These are phyloP conservation scores for Oryzias woworae DNA, from an alignment of 2,113 vertebrate species.

Conservation along the genomic window DNA sequence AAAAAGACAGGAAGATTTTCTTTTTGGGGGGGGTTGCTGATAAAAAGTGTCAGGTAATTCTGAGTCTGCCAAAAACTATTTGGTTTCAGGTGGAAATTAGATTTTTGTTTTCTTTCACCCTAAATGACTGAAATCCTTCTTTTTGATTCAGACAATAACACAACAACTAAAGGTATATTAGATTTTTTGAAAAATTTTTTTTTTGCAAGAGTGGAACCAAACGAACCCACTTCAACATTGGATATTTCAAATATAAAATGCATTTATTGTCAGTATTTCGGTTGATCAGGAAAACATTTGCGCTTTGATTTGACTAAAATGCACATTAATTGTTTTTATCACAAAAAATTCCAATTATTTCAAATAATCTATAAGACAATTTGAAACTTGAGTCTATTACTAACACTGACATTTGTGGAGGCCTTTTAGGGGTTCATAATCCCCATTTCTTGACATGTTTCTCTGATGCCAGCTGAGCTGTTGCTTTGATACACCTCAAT, in stretches of 20 bases:
- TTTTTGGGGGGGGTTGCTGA: not conserved
- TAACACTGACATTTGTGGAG: constrained; percentile 7
- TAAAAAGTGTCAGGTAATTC: not conserved
- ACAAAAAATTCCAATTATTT: too few relatives aligned
- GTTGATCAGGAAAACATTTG: too few relatives aligned
- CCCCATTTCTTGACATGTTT: constrained; percentile 23
- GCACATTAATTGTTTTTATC: too few relatives aligned
- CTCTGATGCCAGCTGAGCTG: constrained; percentile 9
- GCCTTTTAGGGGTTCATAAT: constrained; percentile 2
- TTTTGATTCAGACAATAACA: not conserved
- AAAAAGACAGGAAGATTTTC: not conserved
- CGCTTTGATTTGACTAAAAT: too few relatives aligned
- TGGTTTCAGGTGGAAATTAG: not conserved
- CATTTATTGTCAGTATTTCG: too few relatives aligned
- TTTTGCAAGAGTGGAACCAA: too few relatives aligned
- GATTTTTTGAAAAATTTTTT: too few relatives aligned
- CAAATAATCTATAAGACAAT: too few relatives aligned
- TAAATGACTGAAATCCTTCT: not conserved
- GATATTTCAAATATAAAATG: too few relatives aligned
- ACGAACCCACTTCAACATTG: too few relatives aligned
- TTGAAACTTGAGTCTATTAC: not conserved
- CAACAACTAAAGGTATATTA: not conserved
- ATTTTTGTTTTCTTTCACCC: not conserved
- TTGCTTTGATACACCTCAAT: constrained; percentile 22
- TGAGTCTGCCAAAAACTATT: not conserved